A percentile compares a stretch with the other conserved stretches of the same genome.
phyloP scores from a whole-genome alignment of 2,888 invertebrate species.

The Lithophane leautieri region DNA sequence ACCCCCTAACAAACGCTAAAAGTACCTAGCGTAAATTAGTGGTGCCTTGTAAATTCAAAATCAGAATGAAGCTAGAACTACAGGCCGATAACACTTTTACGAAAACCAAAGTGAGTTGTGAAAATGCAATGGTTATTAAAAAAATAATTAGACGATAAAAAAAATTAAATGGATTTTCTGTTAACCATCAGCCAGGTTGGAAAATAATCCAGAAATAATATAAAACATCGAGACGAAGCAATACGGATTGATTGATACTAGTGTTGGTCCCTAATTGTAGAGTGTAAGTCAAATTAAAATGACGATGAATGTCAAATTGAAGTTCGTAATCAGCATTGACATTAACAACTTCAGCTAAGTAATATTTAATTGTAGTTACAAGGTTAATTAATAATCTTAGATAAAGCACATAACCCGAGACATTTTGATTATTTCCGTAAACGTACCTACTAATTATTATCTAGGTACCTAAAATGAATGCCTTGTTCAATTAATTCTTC shows the following conservation, averaged over 20 bases:
- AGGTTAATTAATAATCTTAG: conserved; percentile 30
- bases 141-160: too few relatives aligned
- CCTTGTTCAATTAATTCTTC: conserved; percentile 52
- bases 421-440: conserved; percentile 30
- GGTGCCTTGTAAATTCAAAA: conserved; percentile 27
- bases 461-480: conserved; percentile 45
- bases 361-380: conserved; percentile 25
- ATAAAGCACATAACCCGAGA: conserved; percentile 12
- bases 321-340: conserved; percentile 6
- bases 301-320: too few relatives aligned
- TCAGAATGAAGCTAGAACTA: neutral
- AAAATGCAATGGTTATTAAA: neutral
- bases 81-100: neutral
- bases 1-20: neutral
- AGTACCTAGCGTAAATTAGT: conserved; percentile 1
- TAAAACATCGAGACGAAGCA: neutral
- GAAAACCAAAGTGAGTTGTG: neutral
- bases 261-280: neutral
- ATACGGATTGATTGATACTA: conserved; percentile 1
- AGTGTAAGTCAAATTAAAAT: conserved; percentile 1
- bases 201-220: conserved; percentile 4
- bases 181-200: too few relatives aligned
- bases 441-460: conserved; percentile 23
- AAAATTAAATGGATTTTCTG: neutral
- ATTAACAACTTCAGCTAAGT: neutral